phyloP scores from a whole-genome alignment of 2,113 vertebrate species.

The Neogale vison region DNA sequence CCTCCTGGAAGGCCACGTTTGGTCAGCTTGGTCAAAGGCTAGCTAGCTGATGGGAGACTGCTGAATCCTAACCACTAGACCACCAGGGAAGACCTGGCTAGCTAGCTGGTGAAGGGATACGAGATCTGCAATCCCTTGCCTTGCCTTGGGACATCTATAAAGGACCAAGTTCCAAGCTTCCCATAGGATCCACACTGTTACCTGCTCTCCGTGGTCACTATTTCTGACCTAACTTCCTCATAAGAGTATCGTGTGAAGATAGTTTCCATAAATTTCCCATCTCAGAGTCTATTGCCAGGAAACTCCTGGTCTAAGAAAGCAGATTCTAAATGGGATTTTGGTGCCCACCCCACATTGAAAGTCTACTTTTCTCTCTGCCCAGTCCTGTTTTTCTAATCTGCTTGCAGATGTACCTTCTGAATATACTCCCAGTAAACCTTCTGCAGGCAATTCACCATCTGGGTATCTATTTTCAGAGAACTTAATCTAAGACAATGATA shows the following conservation, averaged over 20 bases:
- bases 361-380: not conserved
- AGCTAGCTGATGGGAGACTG: not conserved
- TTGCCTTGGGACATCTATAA: not conserved
- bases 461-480: not conserved
- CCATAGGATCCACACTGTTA: not conserved
- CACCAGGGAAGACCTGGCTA: no score
- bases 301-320: not conserved
- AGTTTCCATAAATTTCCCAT: not conserved
- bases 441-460: not conserved
- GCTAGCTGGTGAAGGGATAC: not conserved
- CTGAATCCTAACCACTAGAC: no score
- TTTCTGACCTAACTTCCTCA: not conserved
- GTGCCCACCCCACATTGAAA: not conserved
- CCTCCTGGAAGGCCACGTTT: not conserved
- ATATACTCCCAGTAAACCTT: not conserved
- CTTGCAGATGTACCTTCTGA: not conserved
- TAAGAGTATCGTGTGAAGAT: not conserved
- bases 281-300: not conserved
- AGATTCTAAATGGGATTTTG: not conserved
- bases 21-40: not conserved
- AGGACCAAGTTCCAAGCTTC: not conserved
- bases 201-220: not conserved
- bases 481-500: not conserved
- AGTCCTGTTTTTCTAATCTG: not conserved
- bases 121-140: no score